Conservation (phyloP, 2,113 vertebrate species). For the Platysternon megacephalum region DNA sequence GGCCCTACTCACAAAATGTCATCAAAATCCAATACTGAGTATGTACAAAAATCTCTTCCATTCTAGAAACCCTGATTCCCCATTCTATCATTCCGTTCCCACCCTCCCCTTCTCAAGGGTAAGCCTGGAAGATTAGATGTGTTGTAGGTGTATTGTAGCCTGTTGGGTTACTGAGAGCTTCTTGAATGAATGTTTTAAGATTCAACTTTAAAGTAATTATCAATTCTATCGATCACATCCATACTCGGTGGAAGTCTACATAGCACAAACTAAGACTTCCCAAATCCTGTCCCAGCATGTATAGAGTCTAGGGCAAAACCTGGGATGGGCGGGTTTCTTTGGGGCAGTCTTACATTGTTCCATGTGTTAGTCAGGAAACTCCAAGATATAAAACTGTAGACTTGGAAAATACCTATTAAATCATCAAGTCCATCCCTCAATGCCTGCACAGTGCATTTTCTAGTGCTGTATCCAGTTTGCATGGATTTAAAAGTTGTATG, state of each 20-base stretch:
- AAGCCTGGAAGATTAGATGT: neutral
- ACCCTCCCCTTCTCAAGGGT: neutral
- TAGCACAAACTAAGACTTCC: neutral
- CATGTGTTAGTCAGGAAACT: neutral
- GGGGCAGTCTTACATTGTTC: fast-evolving
- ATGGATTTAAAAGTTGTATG: neutral
- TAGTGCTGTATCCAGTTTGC: neutral
- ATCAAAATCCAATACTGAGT: neutral
- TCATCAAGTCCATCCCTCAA: neutral
- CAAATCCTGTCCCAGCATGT: neutral
- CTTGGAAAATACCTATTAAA: neutral
- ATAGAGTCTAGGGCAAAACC: neutral
- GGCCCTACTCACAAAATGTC: neutral
- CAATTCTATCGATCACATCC: fast-evolving
- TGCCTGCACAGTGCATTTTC: neutral
- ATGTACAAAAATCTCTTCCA: neutral
- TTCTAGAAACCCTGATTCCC: neutral
- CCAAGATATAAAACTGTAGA: neutral
- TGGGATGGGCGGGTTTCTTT: neutral
- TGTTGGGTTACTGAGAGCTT: neutral
- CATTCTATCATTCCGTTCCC: neutral
- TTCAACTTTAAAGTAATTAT: neutral
- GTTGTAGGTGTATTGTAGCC: neutral
- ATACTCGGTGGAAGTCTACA: neutral
- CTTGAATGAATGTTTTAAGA: neutral